phyloP scores from a whole-genome alignment of 2,888 invertebrate genomes.

The Leptinotarsa rubiginosa region DNA sequence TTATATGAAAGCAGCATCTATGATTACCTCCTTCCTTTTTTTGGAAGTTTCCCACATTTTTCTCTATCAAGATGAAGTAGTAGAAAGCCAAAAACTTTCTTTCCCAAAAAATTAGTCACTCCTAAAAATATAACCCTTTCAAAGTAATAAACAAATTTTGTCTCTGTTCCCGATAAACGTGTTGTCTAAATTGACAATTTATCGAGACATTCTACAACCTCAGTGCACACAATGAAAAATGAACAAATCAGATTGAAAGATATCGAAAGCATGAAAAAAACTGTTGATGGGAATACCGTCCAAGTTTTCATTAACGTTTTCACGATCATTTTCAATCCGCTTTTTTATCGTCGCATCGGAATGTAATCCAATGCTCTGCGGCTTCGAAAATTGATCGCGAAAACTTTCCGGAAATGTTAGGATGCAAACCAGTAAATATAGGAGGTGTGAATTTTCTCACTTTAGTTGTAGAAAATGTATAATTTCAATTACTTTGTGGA shows the following conservation, averaged over 20 bases:
- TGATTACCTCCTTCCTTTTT: too few species aligned
- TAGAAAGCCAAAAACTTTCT: too few species aligned
- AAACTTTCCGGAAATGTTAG: background rate
- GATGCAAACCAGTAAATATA: too few species aligned
- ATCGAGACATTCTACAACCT: constrained; percentile 45
- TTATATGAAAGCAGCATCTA: too few species aligned
- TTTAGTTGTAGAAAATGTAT: too few species aligned
- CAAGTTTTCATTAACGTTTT: background rate
- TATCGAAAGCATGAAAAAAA: constrained; percentile 1
- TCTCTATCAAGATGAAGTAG: too few species aligned
- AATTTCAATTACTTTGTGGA: too few species aligned
- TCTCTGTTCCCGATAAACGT: background rate
- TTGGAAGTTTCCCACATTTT: too few species aligned
- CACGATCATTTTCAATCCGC: background rate
- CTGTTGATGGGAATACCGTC: background rate
- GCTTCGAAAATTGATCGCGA: background rate
- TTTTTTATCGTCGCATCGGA: background rate
- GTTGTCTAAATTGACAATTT: constrained; percentile 53
- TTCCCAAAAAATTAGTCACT: too few species aligned
- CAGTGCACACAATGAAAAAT: constrained; percentile 37
- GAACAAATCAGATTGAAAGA: constrained; percentile 49
- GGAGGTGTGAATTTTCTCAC: too few species aligned
- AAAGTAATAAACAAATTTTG: too few species aligned
- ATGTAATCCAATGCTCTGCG: background rate
- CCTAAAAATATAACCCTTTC: too few species aligned